Base-by-base conservation (phyloP, 1,140 invertebrate genomes). In the Lerema accius region DNA sequence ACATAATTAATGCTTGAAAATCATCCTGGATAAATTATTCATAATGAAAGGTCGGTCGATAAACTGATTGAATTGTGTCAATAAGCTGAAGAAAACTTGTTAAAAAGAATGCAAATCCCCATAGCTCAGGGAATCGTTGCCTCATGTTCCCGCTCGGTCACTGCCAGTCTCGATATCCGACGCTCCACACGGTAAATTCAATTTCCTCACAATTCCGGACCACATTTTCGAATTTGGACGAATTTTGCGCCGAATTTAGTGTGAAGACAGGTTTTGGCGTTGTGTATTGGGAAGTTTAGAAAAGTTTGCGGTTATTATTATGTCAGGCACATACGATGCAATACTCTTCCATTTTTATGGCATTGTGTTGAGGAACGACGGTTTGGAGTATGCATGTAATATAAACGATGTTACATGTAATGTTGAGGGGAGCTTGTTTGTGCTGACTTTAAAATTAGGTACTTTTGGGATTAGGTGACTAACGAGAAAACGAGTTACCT, bases 101-200 rank as follows among this genome's bases (percentile, higher is more conserved):
- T n/a, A 16, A 15, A 14, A 50, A 50, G 13, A 37, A 50, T 49
- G 4, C 6, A 16, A 50, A 50, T 35, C 13, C 10, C 26, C 28
- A 9, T 17, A 45, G 40, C 43, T 56, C 32, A 14, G 14, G 11
- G 2, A 56, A 45, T 42, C 13, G 14, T 5, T 26, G 48, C 15
- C 14, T 56, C 40, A 56, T 19, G 42, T 43, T 56, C 51, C 0
- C 26, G 10, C 14, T 45, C 40, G 53, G 17, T 26, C 40, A 56
- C 26, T 42, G 53, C 40, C 53, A 56, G 53, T 56, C 17, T 56
- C 55, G 55, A 58, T 58, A 46, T 58, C 55, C 28, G 28, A 3
- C 28, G 55, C 55, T 58, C 55, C 42, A 48, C 56, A 32, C 43
- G 56, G 43, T 59, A 59, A 59, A 59, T 48, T 59, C 56, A 59